Evolutionary conservation across 92 coral and sea anemone genomes (phyloP), one percentile per base, ranked within the genome.

Genomic region (Anthopleura xanthogrammica): DNA sequence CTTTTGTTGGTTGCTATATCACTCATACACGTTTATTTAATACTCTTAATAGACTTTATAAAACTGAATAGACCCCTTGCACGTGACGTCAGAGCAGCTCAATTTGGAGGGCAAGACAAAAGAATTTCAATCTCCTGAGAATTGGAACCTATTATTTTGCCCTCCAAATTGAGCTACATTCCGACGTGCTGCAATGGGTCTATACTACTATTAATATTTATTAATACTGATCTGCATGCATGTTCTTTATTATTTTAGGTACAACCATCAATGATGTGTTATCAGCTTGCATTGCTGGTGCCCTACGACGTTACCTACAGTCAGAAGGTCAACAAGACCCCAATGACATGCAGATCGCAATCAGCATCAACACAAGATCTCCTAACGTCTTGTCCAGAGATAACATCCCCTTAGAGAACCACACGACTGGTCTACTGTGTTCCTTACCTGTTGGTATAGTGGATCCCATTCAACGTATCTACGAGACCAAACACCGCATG

Each of bases 251-350:
- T 13, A 12, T 66, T 60, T 52, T 71, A 95, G 98, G 98, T n/a
- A 89, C 98, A 13, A 95, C 98, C 43, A 85, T 95, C 17, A 95
- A 95, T 72, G 98, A 96, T 68, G 98, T 96, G 36, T 85, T 96
- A 16, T 91, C 99, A 19, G 92, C 96, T 12, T 94, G 98, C 76
- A 82, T 96, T 29, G 98, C 99, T 39, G 99, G 99, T 16, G 93
- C 99, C 29, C 68, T 96, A 55, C 95, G 99, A 0, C 91, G 92
- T 2, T 96, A 96, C 79, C 96, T 96, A 22, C 90, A 77, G 54
- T 91, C 92, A 17, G 90, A 94, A 68, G 94, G 98, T 12, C 78
- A 85, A 66, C 87, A 94, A 58, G 87, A 94, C 71, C 99, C 98
- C 36, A 80, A 82, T 57, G 99, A 96, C 91, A 87, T 96, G 40